A percentile compares a stretch with the other conserved stretches of the same genome.
These are phyloP conservation scores for Pygathrix nemaeus DNA, from an alignment of 2,113 vertebrate genomes.

Conservation along the genomic window DNA sequence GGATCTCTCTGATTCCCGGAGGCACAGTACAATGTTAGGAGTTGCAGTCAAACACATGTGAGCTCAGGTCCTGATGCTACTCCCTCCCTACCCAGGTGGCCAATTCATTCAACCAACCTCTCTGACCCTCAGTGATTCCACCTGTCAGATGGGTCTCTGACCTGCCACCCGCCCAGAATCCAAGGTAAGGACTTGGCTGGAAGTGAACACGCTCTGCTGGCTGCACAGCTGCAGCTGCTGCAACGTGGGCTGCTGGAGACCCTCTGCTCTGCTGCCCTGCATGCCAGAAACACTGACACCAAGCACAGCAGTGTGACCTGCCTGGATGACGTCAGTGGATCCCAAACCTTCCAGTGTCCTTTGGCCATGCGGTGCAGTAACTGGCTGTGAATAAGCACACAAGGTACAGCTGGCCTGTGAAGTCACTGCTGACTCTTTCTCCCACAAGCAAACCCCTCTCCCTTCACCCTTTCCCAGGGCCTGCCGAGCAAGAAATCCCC, in stretches of 20 bases:
- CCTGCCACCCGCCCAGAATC: neutral
- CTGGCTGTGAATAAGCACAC: neutral
- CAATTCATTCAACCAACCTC: neutral
- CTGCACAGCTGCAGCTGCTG: neutral
- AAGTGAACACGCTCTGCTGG: rapidly evolving
- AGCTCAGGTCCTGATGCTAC: neutral
- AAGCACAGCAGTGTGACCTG: neutral
- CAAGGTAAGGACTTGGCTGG: neutral
- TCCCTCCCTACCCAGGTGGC: neutral
- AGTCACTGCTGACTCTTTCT: neutral
- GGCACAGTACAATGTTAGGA: rapidly evolving
- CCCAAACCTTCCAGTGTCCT: neutral
- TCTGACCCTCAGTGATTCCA: neutral
- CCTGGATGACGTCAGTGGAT: too few relatives aligned
- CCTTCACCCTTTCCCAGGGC: neutral
- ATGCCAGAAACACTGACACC: neutral
- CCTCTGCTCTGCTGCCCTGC: neutral
- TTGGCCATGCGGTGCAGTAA: neutral
- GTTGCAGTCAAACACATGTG: neutral
- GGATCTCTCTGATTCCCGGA: neutral
- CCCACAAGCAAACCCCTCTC: neutral
- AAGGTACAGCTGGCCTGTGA: too few relatives aligned
- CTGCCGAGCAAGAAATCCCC: neutral
- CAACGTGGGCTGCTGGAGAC: too few relatives aligned
- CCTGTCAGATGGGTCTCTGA: neutral